Conservation (phyloP, 2,888 invertebrate species). For the Automeris io region DNA sequence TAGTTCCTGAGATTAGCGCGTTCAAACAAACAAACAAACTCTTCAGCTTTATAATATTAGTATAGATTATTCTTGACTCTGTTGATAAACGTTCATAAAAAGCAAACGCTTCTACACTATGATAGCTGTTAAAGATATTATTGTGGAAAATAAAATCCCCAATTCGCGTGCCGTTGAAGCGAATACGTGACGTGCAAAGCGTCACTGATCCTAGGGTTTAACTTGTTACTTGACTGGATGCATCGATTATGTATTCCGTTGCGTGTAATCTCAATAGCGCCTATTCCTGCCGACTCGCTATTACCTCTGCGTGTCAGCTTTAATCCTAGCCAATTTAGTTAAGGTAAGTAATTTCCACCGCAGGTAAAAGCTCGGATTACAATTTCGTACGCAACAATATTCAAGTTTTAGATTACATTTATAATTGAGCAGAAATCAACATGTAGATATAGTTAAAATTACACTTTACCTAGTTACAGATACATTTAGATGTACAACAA, state of each 20-base stretch:
- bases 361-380: not conserved
- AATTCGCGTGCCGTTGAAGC: slow-evolving; percentile 27
- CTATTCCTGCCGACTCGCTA: not conserved
- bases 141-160: slow-evolving; percentile 23
- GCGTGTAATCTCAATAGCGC: not conserved
- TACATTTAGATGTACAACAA: too few species aligned
- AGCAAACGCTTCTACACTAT: too few species aligned
- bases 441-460: too few species aligned
- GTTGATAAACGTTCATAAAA: too few species aligned
- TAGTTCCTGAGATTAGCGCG: too few species aligned
- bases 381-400: not conserved
- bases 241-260: slow-evolving; percentile 15
- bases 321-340: not conserved
- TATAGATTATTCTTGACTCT: too few species aligned
- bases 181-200: slow-evolving; percentile 27
- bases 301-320: not conserved
- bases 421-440: too few species aligned
- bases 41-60: too few species aligned
- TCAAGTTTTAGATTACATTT: not conserved
- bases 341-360: not conserved
- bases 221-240: slow-evolving; percentile 18
- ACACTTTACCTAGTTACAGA: too few species aligned
- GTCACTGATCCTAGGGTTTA: slow-evolving; percentile 27
- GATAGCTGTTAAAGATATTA: too few species aligned
- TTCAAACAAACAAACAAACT: too few species aligned